These are phyloP conservation scores for Syngnathus scovelli DNA, from an alignment of 2,113 vertebrate species.

Conservation along the genomic window DNA sequence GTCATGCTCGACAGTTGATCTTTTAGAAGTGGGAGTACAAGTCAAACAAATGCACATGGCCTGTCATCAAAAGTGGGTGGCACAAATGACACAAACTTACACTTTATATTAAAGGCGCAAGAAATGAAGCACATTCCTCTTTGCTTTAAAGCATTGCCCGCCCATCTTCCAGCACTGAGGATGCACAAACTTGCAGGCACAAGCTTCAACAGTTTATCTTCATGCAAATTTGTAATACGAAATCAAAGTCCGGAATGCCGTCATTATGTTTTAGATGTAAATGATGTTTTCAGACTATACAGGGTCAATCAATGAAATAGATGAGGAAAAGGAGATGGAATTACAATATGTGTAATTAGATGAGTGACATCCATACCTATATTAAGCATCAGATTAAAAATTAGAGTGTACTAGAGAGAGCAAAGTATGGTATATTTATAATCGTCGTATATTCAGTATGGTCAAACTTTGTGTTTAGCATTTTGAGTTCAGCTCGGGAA, in stretches of 20 bases:
- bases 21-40: slow-evolving; percentile 22
- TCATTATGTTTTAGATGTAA: background rate
- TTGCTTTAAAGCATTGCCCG: slow-evolving; percentile 11
- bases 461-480: too few relatives aligned
- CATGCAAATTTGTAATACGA: background rate
- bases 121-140: slow-evolving; percentile 47
- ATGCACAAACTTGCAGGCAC: slow-evolving; percentile 21
- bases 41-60: slow-evolving; percentile 31
- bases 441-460: too few relatives aligned
- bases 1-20: slow-evolving; percentile 21
- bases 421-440: too few relatives aligned
- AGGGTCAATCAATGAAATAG: background rate
- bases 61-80: slow-evolving; percentile 21
- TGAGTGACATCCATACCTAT: background rate
- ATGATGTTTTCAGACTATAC: slow-evolving; percentile 1
- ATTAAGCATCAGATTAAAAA: too few relatives aligned
- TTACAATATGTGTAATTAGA: background rate
- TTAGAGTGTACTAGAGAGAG: too few relatives aligned
- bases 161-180: slow-evolving; percentile 20
- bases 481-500: too few relatives aligned
- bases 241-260: background rate
- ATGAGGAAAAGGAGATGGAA: background rate
- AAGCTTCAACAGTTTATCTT: slow-evolving; percentile 23
- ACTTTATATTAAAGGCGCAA: slow-evolving; percentile 42
- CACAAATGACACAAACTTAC: slow-evolving; percentile 25